A percentile compares a stretch with the other conserved stretches of the same genome.
phyloP scores from a whole-genome alignment of 2,888 invertebrate species.

The Leptinotarsa tumamoca region DNA sequence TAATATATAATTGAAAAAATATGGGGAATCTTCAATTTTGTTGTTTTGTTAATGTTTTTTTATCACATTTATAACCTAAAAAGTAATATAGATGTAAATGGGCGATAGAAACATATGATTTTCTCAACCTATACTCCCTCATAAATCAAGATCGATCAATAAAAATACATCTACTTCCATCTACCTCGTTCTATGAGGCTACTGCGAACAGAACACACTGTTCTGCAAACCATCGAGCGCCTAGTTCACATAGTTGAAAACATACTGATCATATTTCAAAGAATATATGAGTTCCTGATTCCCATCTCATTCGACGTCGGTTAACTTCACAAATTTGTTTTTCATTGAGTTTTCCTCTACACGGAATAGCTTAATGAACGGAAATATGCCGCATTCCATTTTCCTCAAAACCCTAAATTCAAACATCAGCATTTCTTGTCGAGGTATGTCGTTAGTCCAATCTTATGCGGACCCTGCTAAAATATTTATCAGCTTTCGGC shows the following conservation, averaged over 20 bases:
- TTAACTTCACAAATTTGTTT: constrained; percentile 3
- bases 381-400: constrained; percentile 9
- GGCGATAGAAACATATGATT: no score
- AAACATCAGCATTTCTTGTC: constrained; percentile 31
- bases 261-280: constrained; percentile 1
- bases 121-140: no score
- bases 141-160: no score
- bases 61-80: no score
- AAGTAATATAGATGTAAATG: no score
- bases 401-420: constrained; percentile 26
- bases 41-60: no score
- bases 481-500: constrained; percentile 40
- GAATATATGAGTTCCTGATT: neutral
- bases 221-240: neutral
- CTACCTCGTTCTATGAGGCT: no score
- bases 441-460: constrained; percentile 29
- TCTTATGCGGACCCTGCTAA: constrained; percentile 35
- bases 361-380: constrained; percentile 4
- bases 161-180: no score
- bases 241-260: neutral
- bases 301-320: neutral
- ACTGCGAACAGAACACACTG: neutral
- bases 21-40: no score
- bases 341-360: constrained; percentile 14
- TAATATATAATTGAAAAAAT: no score